These are phyloP conservation scores for Entosphenus tridentatus DNA, from an alignment of 2,113 vertebrate species.

Conservation along the genomic window DNA sequence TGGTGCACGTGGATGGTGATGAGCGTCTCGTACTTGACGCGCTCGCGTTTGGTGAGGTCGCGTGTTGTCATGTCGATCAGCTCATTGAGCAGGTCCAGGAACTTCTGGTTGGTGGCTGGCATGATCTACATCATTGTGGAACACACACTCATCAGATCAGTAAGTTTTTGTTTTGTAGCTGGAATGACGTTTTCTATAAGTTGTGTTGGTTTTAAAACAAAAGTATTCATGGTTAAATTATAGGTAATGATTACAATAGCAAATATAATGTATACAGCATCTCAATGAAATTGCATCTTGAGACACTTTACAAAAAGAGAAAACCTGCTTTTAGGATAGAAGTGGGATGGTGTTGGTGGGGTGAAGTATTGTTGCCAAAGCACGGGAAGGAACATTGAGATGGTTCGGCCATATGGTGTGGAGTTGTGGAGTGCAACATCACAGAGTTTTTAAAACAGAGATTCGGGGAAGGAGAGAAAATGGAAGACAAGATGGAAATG, in stretches of 20 bases:
- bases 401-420: too few relatives aligned
- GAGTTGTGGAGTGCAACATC: too few relatives aligned
- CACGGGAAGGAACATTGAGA: too few relatives aligned
- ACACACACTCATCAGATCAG: constrained; percentile 12
- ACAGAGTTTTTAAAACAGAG: too few relatives aligned
- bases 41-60: constrained; percentile 22
- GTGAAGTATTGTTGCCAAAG: too few relatives aligned
- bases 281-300: too few relatives aligned
- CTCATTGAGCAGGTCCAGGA: constrained; percentile 23
- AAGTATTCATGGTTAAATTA: not conserved
- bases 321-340: too few relatives aligned
- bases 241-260: not conserved
- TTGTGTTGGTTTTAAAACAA: not conserved
- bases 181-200: too few relatives aligned
- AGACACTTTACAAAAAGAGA: too few relatives aligned
- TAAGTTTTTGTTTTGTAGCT: constrained; percentile 10
- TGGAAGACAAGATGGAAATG: too few relatives aligned
- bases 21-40: constrained; percentile 26
- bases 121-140: constrained; percentile 18
- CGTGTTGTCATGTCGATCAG: constrained; percentile 26
- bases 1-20: constrained; percentile 30
- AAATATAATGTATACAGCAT: not conserved
- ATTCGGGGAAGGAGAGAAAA: too few relatives aligned
- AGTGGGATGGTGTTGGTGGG: too few relatives aligned
- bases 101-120: constrained; percentile 23